These are phyloP conservation scores for Psettodes erumei DNA, from an alignment of 2,113 vertebrate genomes.

Conservation along the genomic window DNA sequence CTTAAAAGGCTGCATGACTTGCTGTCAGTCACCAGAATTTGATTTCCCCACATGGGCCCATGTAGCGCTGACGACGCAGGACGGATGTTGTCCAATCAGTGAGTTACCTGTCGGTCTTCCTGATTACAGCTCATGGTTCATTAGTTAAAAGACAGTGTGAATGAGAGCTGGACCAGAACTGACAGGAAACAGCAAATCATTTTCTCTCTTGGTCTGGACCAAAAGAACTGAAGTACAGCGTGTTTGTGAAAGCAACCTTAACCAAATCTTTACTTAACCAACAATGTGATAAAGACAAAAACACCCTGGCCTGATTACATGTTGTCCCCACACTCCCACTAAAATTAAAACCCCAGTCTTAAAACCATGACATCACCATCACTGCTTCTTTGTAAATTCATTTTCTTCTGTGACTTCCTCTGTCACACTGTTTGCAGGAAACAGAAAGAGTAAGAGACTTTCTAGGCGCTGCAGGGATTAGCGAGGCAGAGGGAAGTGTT, in stretches of 20 bases:
- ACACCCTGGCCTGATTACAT: not conserved
- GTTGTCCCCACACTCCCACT: not conserved
- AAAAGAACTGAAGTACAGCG: not conserved
- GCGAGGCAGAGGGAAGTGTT: conserved; percentile 26
- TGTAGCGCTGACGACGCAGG: not conserved
- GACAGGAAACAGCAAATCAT: not conserved
- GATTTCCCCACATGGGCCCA: not conserved
- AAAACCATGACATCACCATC: conserved; percentile 1
- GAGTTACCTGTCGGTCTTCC: not conserved
- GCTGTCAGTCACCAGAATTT: too few relatives aligned
- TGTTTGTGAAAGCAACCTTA: not conserved
- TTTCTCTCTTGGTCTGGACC: not conserved
- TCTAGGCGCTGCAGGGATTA: not conserved
- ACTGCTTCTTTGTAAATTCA: not conserved
- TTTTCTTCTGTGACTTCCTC: too few relatives aligned
- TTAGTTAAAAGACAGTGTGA: not conserved
- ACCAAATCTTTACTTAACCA: not conserved
- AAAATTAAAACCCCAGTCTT: not conserved
- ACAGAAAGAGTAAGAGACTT: not conserved
- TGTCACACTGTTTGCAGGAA: conserved; percentile 2
- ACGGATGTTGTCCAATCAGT: not conserved
- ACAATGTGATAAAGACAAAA: not conserved
- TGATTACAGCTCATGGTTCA: not conserved
- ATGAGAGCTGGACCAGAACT: not conserved
- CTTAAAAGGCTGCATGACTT: too few relatives aligned